Evolutionary conservation across 2,113 vertebrate species (phyloP).

Genomic region (Anthoscopus minutus): DNA sequence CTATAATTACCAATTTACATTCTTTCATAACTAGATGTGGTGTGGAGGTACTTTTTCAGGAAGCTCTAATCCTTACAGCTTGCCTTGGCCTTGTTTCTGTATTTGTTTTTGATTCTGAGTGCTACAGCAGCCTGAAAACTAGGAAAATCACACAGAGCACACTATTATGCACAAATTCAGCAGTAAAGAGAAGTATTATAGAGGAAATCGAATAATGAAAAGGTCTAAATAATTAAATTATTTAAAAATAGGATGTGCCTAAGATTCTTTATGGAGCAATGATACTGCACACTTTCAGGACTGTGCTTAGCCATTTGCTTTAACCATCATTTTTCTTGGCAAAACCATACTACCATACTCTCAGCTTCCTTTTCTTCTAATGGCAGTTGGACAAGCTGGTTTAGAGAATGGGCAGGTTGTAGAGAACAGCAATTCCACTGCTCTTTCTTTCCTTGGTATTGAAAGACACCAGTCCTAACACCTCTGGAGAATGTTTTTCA

Average conservation of each 20-base stretch:
- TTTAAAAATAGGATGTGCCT: not conserved
- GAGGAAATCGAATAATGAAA: not conserved
- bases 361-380: not conserved
- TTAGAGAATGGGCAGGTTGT: not conserved
- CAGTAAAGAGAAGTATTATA: not conserved
- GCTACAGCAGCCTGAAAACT: not conserved
- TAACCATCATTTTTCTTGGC: not conserved
- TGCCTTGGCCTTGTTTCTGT: rapidly evolving
- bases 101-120: not conserved
- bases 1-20: not conserved
- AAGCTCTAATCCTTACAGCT: not conserved
- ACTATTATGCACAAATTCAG: not conserved
- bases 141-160: not conserved
- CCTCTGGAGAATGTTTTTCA: not conserved
- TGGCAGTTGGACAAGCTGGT: not conserved
- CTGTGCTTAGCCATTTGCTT: not conserved
- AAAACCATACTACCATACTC: not conserved
- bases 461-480: not conserved
- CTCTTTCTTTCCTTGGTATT: not conserved
- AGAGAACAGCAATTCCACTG: not conserved
- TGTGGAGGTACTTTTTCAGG: not conserved
- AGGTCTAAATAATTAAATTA: not conserved
- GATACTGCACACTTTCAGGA: not conserved
- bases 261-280: not conserved
- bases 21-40: not conserved